Percentiles rank a stretch among this genome's conserved stretches.
Conservation (phyloP, 2,113 vertebrate species). For the Poeciliopsis turrubarensis region DNA sequence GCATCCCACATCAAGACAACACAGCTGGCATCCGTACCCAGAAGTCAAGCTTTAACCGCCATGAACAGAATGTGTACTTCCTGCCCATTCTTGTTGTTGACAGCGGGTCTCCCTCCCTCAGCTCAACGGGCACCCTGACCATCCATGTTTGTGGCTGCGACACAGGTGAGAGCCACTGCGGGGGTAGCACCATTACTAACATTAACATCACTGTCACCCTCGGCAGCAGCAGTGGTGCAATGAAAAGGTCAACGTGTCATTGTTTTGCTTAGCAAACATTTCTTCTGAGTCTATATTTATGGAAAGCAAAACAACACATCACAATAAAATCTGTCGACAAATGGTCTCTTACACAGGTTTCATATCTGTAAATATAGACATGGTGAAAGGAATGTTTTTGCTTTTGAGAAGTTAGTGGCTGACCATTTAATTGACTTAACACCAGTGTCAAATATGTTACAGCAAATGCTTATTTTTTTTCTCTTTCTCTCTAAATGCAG, state of each 20-base stretch:
- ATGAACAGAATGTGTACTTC: slow-evolving; percentile 94
- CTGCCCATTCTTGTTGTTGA: slow-evolving; percentile 95
- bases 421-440: slow-evolving; percentile 2
- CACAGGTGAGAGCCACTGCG: slow-evolving; percentile 64
- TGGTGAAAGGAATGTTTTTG: background rate
- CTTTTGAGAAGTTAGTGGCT: slow-evolving; percentile 19
- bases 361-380: background rate
- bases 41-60: slow-evolving; percentile 91
- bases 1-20: slow-evolving; percentile 83
- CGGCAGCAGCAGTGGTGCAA: slow-evolving; percentile 12
- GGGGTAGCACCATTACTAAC: slow-evolving; percentile 38
- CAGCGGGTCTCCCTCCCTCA: slow-evolving; percentile 90
- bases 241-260: slow-evolving; percentile 46
- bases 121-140: slow-evolving; percentile 96
- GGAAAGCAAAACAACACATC: slow-evolving; percentile 8
- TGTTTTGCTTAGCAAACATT: slow-evolving; percentile 43
- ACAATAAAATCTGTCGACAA: slow-evolving; percentile 15
- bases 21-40: slow-evolving; percentile 91
- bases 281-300: slow-evolving; percentile 30
- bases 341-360: background rate
- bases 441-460: background rate
- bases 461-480: slow-evolving; percentile 9
- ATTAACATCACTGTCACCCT: slow-evolving; percentile 61
- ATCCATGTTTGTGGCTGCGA: slow-evolving; percentile 94
- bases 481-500: slow-evolving; percentile 56